These are phyloP conservation scores for Archocentrus centrarchus DNA, from an alignment of 2,113 vertebrate species.

Conservation along the genomic window DNA sequence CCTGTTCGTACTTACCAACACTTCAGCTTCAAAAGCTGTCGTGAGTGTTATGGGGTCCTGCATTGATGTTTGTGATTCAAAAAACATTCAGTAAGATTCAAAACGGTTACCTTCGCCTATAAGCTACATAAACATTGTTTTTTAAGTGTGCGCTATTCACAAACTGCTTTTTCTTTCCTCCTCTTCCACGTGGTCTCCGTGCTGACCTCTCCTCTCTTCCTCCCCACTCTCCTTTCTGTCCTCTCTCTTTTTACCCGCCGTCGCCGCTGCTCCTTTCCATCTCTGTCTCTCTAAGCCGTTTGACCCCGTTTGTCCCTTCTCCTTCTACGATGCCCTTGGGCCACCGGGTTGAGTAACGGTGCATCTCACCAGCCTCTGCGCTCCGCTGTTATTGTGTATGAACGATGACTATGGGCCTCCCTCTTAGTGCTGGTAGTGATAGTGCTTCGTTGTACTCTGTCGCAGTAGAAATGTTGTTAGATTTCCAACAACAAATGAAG, in stretches of 20 bases:
- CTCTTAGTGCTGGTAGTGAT: background rate
- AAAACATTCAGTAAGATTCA: background rate
- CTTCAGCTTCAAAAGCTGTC: background rate
- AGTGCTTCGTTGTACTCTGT: background rate
- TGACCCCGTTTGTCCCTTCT: constrained; percentile 51
- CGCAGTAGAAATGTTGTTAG: background rate
- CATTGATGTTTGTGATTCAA: background rate
- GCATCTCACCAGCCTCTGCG: constrained; percentile 7
- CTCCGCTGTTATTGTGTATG: background rate
- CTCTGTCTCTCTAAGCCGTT: constrained; percentile 38
- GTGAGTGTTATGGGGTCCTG: background rate
- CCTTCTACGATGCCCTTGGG: constrained; percentile 30
- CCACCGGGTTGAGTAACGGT: constrained; percentile 21
- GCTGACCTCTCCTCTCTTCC: constrained; percentile 16
- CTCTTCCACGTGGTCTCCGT: background rate
- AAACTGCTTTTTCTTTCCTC: background rate
- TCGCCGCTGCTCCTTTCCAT: background rate
- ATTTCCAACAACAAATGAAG: background rate
- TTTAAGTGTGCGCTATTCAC: background rate
- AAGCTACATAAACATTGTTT: background rate
- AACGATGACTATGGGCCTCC: background rate
- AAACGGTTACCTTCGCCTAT: background rate
- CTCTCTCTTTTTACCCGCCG: background rate
- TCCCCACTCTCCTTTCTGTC: background rate
- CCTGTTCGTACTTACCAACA: constrained; percentile 31